A percentile compares a stretch with the other conserved stretches of the same genome.
Conservation (phyloP, 2,797 vertebrate genomes). For the Florisuga fusca region DNA sequence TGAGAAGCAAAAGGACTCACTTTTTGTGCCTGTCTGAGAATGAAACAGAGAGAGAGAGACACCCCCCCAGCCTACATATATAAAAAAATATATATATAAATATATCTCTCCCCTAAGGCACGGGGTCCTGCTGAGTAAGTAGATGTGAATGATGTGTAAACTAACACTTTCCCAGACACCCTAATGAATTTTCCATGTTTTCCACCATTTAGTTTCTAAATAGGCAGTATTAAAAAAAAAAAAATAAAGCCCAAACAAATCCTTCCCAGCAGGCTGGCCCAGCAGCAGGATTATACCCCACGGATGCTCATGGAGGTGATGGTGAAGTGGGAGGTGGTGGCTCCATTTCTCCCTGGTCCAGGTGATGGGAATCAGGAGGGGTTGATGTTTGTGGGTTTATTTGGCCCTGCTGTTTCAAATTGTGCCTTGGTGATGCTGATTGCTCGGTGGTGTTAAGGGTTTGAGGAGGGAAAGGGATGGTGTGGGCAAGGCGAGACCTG, state of each 20-base stretch:
- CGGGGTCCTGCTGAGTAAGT: constrained; percentile 32
- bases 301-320: neutral
- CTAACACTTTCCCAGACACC: constrained; percentile 44
- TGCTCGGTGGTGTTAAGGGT: neutral
- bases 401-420: neutral
- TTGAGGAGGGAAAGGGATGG: neutral
- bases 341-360: neutral
- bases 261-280: neutral
- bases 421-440: neutral
- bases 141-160: constrained; percentile 42
- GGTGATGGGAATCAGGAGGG: neutral
- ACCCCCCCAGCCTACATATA: neutral
- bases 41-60: neutral
- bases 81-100: neutral
- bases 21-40: neutral
- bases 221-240: constrained; percentile 26
- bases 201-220: constrained; percentile 42
- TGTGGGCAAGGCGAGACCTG: neutral
- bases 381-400: neutral
- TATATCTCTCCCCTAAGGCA: constrained; percentile 11
- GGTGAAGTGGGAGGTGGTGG: rapidly evolving
- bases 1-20: neutral
- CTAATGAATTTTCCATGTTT: constrained; percentile 61
- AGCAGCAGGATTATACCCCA: neutral
- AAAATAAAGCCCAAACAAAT: neutral